These are phyloP conservation scores for Acridotheres tristis DNA, from an alignment of 2,797 vertebrate species.

Conservation along the genomic window DNA sequence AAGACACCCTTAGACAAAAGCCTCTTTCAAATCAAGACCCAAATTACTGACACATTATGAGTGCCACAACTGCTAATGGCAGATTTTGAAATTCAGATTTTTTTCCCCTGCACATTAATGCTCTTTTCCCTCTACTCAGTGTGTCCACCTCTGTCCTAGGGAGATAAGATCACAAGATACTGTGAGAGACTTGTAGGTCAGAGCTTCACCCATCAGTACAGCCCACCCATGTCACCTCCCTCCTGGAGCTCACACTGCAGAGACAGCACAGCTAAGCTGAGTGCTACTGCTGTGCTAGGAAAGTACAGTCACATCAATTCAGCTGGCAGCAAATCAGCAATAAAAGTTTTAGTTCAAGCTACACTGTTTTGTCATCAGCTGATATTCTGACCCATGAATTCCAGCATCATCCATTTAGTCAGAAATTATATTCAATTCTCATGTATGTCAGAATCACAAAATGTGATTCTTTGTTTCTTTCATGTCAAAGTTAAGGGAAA, in stretches of 20 bases:
- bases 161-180: not conserved
- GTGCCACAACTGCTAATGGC: not conserved
- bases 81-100: not conserved
- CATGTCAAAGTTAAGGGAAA: not conserved
- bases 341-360: not conserved
- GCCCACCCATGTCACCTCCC: not conserved
- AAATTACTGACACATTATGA: too few relatives aligned
- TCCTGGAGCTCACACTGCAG: not conserved
- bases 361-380: not conserved
- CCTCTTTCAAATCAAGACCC: not conserved
- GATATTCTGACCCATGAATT: not conserved
- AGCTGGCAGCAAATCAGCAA: not conserved
- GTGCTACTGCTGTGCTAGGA: accelerated
- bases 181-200: not conserved
- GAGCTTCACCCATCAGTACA: not conserved
- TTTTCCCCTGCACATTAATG: not conserved
- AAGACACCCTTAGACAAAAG: not conserved
- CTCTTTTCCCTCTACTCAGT: not conserved
- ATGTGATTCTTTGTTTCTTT: not conserved
- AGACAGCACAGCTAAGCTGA: not conserved
- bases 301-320: not conserved
- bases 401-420: not conserved
- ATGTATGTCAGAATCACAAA: not conserved
- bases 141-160: not conserved
- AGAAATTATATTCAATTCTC: not conserved